Evolutionary conservation across 1,140 invertebrate species (phyloP), one percentile per base, ranked within the genome.

Genomic region (Aphaenogaster ashmeadi): DNA sequence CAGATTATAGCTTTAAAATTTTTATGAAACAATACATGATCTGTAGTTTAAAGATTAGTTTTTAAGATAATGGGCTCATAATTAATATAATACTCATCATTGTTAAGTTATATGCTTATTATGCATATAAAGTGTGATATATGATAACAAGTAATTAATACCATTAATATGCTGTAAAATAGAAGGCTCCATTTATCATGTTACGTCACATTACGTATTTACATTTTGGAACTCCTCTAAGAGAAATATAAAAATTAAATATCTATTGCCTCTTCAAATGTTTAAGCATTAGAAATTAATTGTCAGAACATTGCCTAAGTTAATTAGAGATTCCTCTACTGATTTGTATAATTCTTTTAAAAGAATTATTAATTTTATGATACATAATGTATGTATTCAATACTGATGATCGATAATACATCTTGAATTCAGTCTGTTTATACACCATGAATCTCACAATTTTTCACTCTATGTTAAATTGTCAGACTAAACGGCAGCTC

Each of bases 231-330:
- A 27, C 21, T 87, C 64, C 54, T 79, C 44, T 83, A 86, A 83
- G 74, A 86, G 75, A 75, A 60, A 87, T 91, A 88, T 86, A 91
- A 92, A 91, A 92, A 91, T 92, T 92, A 91, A 91, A 88, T 87
- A 90, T 88, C 71, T 88, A 88, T 86, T 91, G 81, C 75, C 36
- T 85, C 38, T 13, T 69, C 38, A 84, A 78, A 78, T 72, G 75
- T 69, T 41, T 58, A 91, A 91, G 75, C 62, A 64, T 87, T 60
- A 36, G 47, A 79, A 88, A 67, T 36, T 15, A 88, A 86, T 79
- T 60, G 64, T 89, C 15, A 44, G 15, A 83, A 88, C 27, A 11
- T 78, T 87, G 18, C 54, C 87, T 44, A 78, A 72, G 66, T 78
- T 27, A 7, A 21, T 74, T 13, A 74, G 11, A 87, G 50, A 62